Percentiles rank a stretch among this genome's conserved stretches.
These are phyloP conservation scores for Elmis aenea DNA, from an alignment of 2,888 invertebrate species.

Conservation along the genomic window DNA sequence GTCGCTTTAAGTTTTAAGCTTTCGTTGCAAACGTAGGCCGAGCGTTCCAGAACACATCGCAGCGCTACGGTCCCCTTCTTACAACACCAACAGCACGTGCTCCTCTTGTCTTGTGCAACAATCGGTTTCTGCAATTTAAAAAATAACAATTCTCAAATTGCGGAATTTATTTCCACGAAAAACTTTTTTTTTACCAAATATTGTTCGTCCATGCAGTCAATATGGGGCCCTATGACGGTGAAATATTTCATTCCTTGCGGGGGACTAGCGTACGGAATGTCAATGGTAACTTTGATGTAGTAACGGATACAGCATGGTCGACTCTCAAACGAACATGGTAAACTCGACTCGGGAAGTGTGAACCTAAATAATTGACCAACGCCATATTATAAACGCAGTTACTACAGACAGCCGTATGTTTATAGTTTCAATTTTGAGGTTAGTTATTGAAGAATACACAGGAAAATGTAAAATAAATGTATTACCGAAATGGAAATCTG, in stretches of 20 bases:
- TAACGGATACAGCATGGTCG: constrained; percentile 68
- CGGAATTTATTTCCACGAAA: too few relatives aligned
- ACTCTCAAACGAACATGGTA: constrained; percentile 75
- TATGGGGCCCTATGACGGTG: constrained; percentile 71
- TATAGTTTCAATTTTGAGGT: too few relatives aligned
- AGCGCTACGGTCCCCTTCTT: constrained; percentile 63
- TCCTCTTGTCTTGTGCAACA: constrained; percentile 58
- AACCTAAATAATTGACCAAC: constrained; percentile 50
- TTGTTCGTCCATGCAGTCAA: constrained; percentile 76
- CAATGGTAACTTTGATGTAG: constrained; percentile 67
- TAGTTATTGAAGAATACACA: too few relatives aligned
- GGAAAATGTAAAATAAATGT: too few relatives aligned
- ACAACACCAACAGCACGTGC: constrained; percentile 69
- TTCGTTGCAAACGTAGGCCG: constrained; percentile 71
- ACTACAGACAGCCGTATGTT: too few relatives aligned
- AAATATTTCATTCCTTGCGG: constrained; percentile 78
- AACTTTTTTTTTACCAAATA: constrained; percentile 58
- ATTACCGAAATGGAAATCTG: constrained; percentile 57
- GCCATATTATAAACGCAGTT: neutral
- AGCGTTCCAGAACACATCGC: constrained; percentile 63
- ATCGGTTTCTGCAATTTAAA: constrained; percentile 59
- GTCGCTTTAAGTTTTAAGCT: constrained; percentile 63
- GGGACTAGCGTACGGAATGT: constrained; percentile 72
- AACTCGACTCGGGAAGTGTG: constrained; percentile 64
- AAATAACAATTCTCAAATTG: constrained; percentile 7